A percentile compares a stretch with the other conserved stretches of the same genome.
These are phyloP conservation scores for Sanderia malayensis DNA, from an alignment of 30 jellyfish, hydroid and myxozoan genomes.

Conservation along the genomic window DNA sequence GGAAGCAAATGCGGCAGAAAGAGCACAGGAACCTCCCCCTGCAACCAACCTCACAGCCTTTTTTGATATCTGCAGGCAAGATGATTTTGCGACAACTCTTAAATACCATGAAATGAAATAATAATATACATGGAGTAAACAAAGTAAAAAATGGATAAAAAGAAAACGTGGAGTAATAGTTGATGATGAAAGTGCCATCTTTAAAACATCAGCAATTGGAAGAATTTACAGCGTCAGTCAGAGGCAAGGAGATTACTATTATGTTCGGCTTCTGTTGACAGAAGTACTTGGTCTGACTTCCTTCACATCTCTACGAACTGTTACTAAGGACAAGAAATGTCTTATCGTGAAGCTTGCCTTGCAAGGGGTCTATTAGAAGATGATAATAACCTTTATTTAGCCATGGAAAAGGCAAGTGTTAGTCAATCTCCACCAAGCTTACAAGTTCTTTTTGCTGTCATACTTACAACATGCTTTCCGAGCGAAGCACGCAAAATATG, in stretches of 20 bases:
- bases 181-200: not conserved
- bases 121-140: slow-evolving; percentile 10
- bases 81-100: slow-evolving; percentile 28
- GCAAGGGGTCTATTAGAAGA: slow-evolving; percentile 50
- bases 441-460: not conserved
- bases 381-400: slow-evolving; percentile 44
- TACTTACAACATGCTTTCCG: slow-evolving; percentile 4
- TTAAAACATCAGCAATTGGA: slow-evolving; percentile 16
- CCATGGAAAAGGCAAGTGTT: slow-evolving; percentile 32
- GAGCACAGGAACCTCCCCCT: slow-evolving; percentile 52
- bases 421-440: not conserved
- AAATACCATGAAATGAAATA: slow-evolving; percentile 51
- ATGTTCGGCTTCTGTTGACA: slow-evolving; percentile 29
- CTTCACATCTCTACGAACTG: slow-evolving; percentile 5
- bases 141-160: slow-evolving; percentile 4
- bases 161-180: slow-evolving; percentile 32
- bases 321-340: not conserved
- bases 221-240: slow-evolving; percentile 56
- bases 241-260: slow-evolving; percentile 41
- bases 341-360: slow-evolving; percentile 25
- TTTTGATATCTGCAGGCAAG: slow-evolving; percentile 31
- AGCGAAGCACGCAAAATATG: slow-evolving; percentile 14
- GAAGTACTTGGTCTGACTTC: slow-evolving; percentile 34
- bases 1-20: slow-evolving; percentile 22
- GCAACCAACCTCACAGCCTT: slow-evolving; percentile 51